Evolutionary conservation across 2,888 invertebrate genomes (phyloP), one percentile per base, ranked within the genome.

Genomic region (Dichetophora obliterata): DNA sequence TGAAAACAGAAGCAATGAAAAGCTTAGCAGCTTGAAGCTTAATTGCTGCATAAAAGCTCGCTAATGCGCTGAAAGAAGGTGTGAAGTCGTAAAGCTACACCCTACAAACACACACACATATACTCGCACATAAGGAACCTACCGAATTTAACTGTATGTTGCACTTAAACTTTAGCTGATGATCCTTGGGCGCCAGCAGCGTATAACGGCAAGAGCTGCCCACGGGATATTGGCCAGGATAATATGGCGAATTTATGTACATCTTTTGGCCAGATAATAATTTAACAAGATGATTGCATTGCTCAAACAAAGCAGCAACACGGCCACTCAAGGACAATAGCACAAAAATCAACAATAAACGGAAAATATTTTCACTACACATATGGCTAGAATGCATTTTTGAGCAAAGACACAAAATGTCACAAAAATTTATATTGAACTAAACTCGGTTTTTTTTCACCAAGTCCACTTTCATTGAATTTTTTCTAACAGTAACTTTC

Each of bases 131-230:
- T 27, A 54, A 19, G 11, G 19, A 43, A 72, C 86, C 80, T 79
- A 88, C 89, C 86, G 84, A 82, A 78, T 83, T 84, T 9, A 89
- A 78, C 76, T 86, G 82, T 11, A 89, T 80, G 6, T 84, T 80
- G 69, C 89, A 89, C 8, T 82, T 84, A 68, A 88, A 85, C 24
- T 84, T 80, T 16, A 89, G 72, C 75, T 84, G 81, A 71, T 86
- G 84, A 81, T 88, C 86, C 24, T 74, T 79, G 27, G 89, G 88
- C 5, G 86, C 88, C 59, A 81, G 82, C 3, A 89, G 75, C 0
- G 83, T 80, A 76, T 88, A 89, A 43, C 89, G 86, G 54, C 89
- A 89, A 5, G 89, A 89, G 19, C 85, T 85, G 34, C 87, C 88
- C 3, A 81, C 70, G 5, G 86, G 86, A 84, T 87, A 89, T 50